These are phyloP conservation scores for Yoshiicerus persimilis DNA, from an alignment of 1,140 invertebrate genomes.

Conservation along the genomic window DNA sequence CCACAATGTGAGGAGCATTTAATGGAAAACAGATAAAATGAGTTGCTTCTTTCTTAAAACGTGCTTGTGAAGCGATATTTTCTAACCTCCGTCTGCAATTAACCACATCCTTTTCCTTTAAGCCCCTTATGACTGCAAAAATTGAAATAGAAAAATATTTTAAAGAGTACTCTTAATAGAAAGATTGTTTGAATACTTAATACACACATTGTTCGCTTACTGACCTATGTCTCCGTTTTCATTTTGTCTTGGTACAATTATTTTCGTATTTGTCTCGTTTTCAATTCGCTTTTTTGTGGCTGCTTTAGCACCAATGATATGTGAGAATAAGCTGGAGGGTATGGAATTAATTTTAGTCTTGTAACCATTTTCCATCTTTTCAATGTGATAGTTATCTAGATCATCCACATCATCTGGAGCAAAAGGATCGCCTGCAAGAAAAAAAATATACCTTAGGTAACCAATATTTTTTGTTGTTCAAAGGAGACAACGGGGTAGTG, in stretches of 20 bases:
- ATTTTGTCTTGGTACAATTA: slow-evolving; percentile 65
- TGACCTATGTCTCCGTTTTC: slow-evolving; percentile 62
- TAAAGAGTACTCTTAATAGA: background rate
- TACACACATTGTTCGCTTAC: no score
- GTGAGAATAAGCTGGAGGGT: slow-evolving; percentile 53
- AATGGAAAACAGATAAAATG: slow-evolving; percentile 81
- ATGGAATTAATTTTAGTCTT: slow-evolving; percentile 27
- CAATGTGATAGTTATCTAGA: slow-evolving; percentile 49
- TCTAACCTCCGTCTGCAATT: slow-evolving; percentile 69
- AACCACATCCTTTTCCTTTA: slow-evolving; percentile 61
- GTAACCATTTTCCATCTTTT: slow-evolving; percentile 53
- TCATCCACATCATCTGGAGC: slow-evolving; percentile 46
- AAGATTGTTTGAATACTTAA: no score
- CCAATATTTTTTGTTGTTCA: no score
- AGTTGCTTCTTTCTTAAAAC: slow-evolving; percentile 66
- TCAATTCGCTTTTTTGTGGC: slow-evolving; percentile 67
- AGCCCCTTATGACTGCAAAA: slow-evolving; percentile 62
- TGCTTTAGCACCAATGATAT: slow-evolving; percentile 72
- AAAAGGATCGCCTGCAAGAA: slow-evolving; percentile 38
- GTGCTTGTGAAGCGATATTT: slow-evolving; percentile 65
- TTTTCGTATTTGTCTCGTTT: slow-evolving; percentile 68
- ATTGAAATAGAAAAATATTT: no score
- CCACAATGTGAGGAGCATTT: slow-evolving; percentile 60
- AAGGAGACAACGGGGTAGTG: no score
- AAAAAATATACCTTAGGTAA: no score